Base-by-base conservation (phyloP, 2,888 invertebrate species). In the Ditylenchus weischeri region DNA sequence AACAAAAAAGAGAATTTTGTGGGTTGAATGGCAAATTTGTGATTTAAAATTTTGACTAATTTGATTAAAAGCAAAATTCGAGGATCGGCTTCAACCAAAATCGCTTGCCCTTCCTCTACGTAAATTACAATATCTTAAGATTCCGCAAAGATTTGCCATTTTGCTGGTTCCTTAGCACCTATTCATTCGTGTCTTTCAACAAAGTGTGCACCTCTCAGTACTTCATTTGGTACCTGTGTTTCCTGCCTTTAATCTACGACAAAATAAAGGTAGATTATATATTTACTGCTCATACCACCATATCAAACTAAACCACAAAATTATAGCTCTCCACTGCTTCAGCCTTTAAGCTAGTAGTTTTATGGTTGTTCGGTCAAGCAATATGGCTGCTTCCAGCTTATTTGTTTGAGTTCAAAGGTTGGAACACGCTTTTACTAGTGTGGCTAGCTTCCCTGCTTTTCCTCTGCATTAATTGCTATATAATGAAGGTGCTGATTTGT, bases 141-240 rank as follows among this genome's bases (percentile, higher is more conserved):
- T 84, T 82, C 70, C 79, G 81, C 69, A 68, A 71, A 23, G 89
- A 90, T n/a, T 85, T 93, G 65, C 88, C 90, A 3, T 92, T 95
- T 83, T 90, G 90, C 35, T 86, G 93, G 78, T 90, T 96, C 75
- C 86, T 89, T 2, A 89, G 91, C 81, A 90, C 93, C 0, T 89
- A 91, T 68, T 88, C 90, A 3, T 88, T 96, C 83, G 96, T 98
- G 0, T 88, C 90, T 3, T 93, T 90, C 79, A 99, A 98, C 85
- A 90, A 92, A 76, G 96, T 98, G 0, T 88, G 93, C 83, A 98
- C 98, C 0, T 93, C 95, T 7, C 98, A 84, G 83, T 95, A 95
- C 83, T 94, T 94, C 78, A 88, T 96, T 61, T 98, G 98, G 98
- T 93, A 93, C 82, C 84, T 96, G 68, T 90, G 91, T 1, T 84